Evolutionary conservation across 2,888 invertebrate genomes (phyloP).

Genomic region (Celastrina argiolus): DNA sequence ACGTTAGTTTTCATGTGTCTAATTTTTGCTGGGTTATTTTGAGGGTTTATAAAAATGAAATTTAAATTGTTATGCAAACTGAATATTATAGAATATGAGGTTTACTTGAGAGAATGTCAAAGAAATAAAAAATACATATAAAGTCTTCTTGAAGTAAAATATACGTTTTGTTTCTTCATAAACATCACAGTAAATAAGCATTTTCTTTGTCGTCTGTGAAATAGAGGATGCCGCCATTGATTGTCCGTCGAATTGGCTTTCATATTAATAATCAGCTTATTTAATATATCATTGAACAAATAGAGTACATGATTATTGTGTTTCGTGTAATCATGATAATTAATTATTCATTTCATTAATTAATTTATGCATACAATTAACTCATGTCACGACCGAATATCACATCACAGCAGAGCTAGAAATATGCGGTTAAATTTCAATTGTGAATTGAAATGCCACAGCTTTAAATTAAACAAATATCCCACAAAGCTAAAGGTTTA

Average conservation of each 20-base stretch:
- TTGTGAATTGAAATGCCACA: neutral
- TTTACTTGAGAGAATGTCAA: no score
- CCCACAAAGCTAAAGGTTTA: neutral
- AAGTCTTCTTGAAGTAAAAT: no score
- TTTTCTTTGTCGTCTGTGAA: neutral
- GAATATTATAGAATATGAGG: no score
- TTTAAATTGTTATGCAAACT: no score
- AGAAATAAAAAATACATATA: no score
- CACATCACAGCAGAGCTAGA: neutral
- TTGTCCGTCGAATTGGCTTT: neutral
- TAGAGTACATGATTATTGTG: conserved; percentile 26
- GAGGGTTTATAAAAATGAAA: no score
- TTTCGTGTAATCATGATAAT: conserved; percentile 5
- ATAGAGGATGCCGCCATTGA: neutral
- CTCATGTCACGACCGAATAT: neutral
- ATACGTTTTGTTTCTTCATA: no score
- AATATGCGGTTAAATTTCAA: neutral
- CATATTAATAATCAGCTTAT: neutral
- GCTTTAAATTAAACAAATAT: neutral
- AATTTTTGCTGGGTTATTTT: no score
- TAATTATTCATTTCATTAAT: conserved; percentile 3
- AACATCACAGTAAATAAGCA: no score
- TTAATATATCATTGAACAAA: conserved; percentile 31
- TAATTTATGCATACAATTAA: neutral
- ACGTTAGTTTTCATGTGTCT: no score